Evolutionary conservation across 2,888 invertebrate genomes (phyloP).

Genomic region (Thymelicus acteon): DNA sequence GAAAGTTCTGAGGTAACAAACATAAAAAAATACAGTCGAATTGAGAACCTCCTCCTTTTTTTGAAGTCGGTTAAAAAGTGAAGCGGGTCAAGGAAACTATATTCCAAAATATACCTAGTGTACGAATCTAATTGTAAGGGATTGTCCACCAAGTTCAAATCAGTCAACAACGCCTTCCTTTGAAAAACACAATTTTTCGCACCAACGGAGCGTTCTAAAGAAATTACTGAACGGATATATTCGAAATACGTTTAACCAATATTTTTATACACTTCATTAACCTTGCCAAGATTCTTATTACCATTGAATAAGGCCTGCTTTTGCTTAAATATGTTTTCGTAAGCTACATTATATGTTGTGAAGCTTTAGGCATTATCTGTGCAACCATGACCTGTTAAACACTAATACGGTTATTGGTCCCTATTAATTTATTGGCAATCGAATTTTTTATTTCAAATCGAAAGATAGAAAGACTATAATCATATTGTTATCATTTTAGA

Average conservation of each 20-base stretch:
- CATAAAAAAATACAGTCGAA: too few species aligned
- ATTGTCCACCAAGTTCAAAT: constrained; percentile 45
- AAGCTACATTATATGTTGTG: constrained; percentile 46
- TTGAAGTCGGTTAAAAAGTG: too few species aligned
- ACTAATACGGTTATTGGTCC: constrained; percentile 62
- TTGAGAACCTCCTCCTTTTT: too few species aligned
- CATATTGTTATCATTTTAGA: too few species aligned
- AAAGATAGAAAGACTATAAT: too few species aligned
- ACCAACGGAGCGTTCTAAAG: constrained; percentile 76
- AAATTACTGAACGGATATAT: constrained; percentile 69
- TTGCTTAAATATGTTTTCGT: constrained; percentile 42
- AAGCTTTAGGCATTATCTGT: constrained; percentile 65
- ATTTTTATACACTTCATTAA: constrained; percentile 47
- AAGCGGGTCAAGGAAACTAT: too few species aligned
- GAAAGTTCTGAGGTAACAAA: too few species aligned
- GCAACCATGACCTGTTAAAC: constrained; percentile 66
- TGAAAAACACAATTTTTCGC: constrained; percentile 80
- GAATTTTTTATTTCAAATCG: too few species aligned
- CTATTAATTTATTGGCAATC: constrained; percentile 45
- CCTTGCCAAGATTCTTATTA: constrained; percentile 39
- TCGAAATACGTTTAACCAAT: constrained; percentile 62
- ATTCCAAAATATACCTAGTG: too few species aligned
- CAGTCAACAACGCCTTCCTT: constrained; percentile 52
- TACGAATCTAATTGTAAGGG: neutral
- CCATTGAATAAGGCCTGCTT: constrained; percentile 47